Base-by-base conservation (phyloP, 2,113 vertebrate genomes). In the Hydrochoerus hydrochaeris region DNA sequence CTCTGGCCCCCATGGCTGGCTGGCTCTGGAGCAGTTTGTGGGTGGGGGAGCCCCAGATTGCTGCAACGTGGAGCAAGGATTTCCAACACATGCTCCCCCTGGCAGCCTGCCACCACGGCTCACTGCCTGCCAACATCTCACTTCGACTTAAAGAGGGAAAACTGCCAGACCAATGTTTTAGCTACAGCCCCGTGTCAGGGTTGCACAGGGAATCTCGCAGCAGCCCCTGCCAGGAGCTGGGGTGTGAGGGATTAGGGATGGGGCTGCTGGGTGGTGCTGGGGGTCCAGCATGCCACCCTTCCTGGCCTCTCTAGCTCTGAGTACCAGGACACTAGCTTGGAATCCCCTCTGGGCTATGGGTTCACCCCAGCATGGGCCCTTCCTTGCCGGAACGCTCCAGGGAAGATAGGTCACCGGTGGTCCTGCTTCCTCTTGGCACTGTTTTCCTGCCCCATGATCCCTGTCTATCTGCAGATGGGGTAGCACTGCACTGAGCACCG, bases 131-230 rank as follows among this genome's bases (percentile, higher is more conserved):
- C 98, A 98, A 98, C 98, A 98, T 99, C 98, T 98, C 98, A 98
- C 98, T 99, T 99, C 98, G 98, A 98, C 98, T 99, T 99, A 99
- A 98, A 99, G 98, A 99, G 98, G 98, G 98, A 99, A 99, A 98
- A 98, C 98, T 98, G 98, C 98, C 98, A 99, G 98, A 98, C 98
- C 98, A 98, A 98, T 98, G 98, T 99, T 99, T 99, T 98, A 99
- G 98, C 98, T 98, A 98, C 98, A 98, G 98, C 98, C 98, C 98
- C 67, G 96, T 98, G 98, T 98, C 98, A 98, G 98, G 98, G 98
- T 96, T 98, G 98, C 98, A 98, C 85, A 97, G 98, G 98, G 96
- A 98, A 98, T 98, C 98, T 98, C 98, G 94, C 98, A 94, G 97
- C 98, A 97, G 98, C 96, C 97, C 97, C 98, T 98, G 98, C 98